phyloP scores from a whole-genome alignment of 2,888 invertebrate genomes.

The Stegana nigrithorax region DNA sequence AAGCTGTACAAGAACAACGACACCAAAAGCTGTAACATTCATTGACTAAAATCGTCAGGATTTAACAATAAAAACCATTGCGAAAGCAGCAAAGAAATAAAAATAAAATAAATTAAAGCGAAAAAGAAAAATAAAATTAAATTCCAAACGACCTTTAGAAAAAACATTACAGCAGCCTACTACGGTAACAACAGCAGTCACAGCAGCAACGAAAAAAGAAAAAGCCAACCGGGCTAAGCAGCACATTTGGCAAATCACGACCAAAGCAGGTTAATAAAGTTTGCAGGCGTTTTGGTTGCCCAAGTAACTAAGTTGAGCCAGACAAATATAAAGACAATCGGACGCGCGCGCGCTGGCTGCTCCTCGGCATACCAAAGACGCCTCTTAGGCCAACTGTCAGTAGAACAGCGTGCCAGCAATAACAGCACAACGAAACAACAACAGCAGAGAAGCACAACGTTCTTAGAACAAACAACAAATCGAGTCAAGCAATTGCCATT shows the following conservation, averaged over 20 bases:
- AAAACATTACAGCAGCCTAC: slow-evolving; percentile 27
- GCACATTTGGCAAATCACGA: slow-evolving; percentile 53
- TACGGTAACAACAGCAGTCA: too few species aligned
- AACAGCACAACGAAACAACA: too few species aligned
- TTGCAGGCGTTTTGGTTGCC: slow-evolving; percentile 29
- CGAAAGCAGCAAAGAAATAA: background rate
- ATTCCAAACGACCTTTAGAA: slow-evolving; percentile 52
- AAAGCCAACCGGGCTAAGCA: slow-evolving; percentile 11
- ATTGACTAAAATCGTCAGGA: slow-evolving; percentile 47
- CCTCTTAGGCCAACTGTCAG: slow-evolving; percentile 13
- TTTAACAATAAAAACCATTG: slow-evolving; percentile 13
- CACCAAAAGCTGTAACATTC: slow-evolving; percentile 39
- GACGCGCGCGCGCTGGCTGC: background rate
- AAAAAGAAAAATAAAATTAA: background rate
- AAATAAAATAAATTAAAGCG: background rate
- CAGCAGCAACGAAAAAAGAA: too few species aligned
- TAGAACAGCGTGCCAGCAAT: background rate
- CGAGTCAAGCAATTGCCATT: background rate
- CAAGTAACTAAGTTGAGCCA: slow-evolving; percentile 22
- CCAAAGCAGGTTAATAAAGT: slow-evolving; percentile 31
- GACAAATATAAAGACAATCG: background rate
- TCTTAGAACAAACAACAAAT: slow-evolving; percentile 4
- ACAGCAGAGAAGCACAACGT: too few species aligned
- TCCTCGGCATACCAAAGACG: slow-evolving; percentile 2
- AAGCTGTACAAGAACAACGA: slow-evolving; percentile 19